These are phyloP conservation scores for Cephalophus harveyi DNA, from an alignment of 2,113 vertebrate genomes.

Conservation along the genomic window DNA sequence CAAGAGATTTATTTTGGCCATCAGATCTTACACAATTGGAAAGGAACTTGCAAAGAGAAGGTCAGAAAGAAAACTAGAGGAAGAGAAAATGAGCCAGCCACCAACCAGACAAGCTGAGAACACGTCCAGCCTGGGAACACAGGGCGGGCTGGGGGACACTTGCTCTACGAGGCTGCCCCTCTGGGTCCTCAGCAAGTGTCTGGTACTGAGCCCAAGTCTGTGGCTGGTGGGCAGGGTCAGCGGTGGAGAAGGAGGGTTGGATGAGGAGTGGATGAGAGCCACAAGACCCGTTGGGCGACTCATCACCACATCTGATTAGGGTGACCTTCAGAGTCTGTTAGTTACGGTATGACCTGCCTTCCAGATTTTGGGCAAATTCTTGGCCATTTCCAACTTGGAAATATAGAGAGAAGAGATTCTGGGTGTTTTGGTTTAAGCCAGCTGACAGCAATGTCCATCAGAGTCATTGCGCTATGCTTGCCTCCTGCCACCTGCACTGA, in stretches of 20 bases:
- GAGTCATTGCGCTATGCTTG: background rate
- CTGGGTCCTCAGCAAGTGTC: background rate
- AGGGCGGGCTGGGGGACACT: no score
- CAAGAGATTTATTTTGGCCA: background rate
- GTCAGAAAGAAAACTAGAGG: background rate
- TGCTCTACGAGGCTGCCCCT: background rate
- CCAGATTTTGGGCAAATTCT: background rate
- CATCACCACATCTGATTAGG: background rate
- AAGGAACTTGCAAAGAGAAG: background rate
- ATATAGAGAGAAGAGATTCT: background rate
- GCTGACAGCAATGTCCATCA: background rate
- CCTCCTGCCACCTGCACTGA: background rate
- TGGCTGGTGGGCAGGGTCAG: background rate
- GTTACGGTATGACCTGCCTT: background rate
- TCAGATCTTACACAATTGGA: background rate
- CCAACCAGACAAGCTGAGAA: background rate
- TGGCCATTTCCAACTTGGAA: background rate
- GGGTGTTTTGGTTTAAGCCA: background rate
- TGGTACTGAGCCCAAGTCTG: background rate
- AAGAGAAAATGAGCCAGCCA: background rate
- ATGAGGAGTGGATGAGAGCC: background rate
- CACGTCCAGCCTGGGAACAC: background rate
- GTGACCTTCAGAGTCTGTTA: background rate
- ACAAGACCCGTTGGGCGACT: accelerated
- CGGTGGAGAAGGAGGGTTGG: background rate